Evolutionary conservation across 2,113 vertebrate species (phyloP), one percentile per base, ranked within the genome.

Genomic region (Caracal caracal): DNA sequence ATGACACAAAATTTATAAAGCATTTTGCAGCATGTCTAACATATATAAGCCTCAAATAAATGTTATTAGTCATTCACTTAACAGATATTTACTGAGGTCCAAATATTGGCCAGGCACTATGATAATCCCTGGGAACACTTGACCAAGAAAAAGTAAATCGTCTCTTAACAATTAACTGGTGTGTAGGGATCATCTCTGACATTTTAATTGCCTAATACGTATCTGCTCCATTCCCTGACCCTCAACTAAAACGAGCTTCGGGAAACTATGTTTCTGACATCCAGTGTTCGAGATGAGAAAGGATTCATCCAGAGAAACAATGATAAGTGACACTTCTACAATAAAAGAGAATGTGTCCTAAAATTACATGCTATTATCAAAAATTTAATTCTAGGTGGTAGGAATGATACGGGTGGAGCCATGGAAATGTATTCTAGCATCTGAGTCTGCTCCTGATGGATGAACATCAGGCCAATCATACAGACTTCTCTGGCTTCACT

Each of bases 31-130:
- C 17, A 17, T 80, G 11, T 70, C 13, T 71, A 24, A 93, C 17
- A 65, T 86, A 59, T 0, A 10, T 87, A 95, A 92, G 19, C 51
- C 12, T 30, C 66, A 95, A 96, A 94, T 95, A 96, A 97, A 89
- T 87, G 76, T 85, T 75, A 82, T 76, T 92, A 92, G 35, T 85
- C 43, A 79, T 35, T 92, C 80, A 93, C 1, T 93, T 90, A 73
- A 63, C 66, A 94, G 92, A 84, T 87, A 90, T 81, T 90, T 92
- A 70, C 83, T 87, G 40, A 92, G 10, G 2, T 65, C 51, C 81
- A 40, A 83, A 65, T 92, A 37, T 87, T 10, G 51, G 17, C 24
- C 66, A 79, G 49, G 22, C n/a, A 76, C 63, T 85, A 26, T 53
- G 37, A 10, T 97, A 93, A 95, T 95, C 26, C 51, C 28, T 91